Evolutionary conservation across 2,113 vertebrate genomes (phyloP).

Genomic region (Camelus bactrianus): DNA sequence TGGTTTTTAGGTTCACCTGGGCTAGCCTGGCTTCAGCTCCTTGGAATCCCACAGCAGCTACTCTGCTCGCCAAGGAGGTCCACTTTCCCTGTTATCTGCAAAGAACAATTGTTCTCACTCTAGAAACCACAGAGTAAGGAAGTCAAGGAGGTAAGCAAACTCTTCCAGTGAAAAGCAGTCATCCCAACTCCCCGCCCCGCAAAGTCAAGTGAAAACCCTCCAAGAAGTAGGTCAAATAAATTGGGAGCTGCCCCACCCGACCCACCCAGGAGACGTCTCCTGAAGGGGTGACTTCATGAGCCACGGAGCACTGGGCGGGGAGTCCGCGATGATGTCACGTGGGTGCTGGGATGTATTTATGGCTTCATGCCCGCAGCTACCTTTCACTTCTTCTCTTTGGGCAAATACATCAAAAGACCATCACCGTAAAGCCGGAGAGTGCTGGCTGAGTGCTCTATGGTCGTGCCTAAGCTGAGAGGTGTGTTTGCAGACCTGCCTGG

Average conservation of each 20-base stretch:
- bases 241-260: rapidly evolving
- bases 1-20: rapidly evolving
- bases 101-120: neutral
- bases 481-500: constrained; percentile 34
- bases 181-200: neutral
- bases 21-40: rapidly evolving
- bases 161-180: neutral
- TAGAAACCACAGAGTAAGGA: neutral
- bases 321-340: constrained; percentile 70
- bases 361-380: neutral
- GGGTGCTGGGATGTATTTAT: constrained; percentile 52
- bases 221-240: neutral
- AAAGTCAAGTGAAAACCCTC: neutral
- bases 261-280: rapidly evolving
- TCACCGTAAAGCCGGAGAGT: constrained; percentile 43
- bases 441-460: constrained; percentile 77
- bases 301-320: rapidly evolving
- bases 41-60: neutral
- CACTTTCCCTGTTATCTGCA: neutral
- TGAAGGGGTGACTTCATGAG: neutral
- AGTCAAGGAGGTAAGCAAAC: neutral
- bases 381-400: constrained; percentile 68
- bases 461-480: neutral
- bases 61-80: no score
- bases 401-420: constrained; percentile 63